Evolutionary conservation across 2,888 invertebrate genomes (phyloP).

Genomic region (Spatulosminthurus flaviceps): DNA sequence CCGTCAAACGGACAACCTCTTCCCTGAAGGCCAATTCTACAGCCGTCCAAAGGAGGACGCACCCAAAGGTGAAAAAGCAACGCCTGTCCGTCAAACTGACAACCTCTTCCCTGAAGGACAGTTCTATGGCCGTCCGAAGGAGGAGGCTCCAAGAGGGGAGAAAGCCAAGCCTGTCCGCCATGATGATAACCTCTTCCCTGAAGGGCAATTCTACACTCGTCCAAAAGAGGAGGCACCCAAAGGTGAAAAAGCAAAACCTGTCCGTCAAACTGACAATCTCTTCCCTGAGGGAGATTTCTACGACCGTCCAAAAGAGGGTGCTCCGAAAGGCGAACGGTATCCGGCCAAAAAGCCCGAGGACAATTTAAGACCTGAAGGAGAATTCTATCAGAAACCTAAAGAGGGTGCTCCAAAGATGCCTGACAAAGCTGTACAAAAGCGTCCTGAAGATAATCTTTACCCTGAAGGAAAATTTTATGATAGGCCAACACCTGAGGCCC

Average conservation of each 20-base stretch:
- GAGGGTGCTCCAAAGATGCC: constrained; percentile 65
- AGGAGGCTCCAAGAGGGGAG: constrained; percentile 64
- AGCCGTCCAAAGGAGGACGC: constrained; percentile 61
- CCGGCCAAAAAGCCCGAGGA: constrained; percentile 70
- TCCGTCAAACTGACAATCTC: constrained; percentile 68
- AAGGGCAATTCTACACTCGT: constrained; percentile 70
- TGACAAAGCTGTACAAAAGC: constrained; percentile 66
- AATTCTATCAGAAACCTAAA: constrained; percentile 67
- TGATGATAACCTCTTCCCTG: constrained; percentile 64
- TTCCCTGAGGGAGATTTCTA: constrained; percentile 71
- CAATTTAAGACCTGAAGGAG: constrained; percentile 68
- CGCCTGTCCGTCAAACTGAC: constrained; percentile 67
- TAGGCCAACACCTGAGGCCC: constrained; percentile 65
- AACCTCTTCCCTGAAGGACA: constrained; percentile 69
- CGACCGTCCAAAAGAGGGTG: constrained; percentile 61
- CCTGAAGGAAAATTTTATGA: constrained; percentile 67
- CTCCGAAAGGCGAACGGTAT: constrained; percentile 46
- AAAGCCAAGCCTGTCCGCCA: constrained; percentile 64
- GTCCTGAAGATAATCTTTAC: constrained; percentile 65
- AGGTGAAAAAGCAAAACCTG: constrained; percentile 66
- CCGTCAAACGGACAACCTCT: constrained; percentile 68
- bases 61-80: constrained; percentile 64
- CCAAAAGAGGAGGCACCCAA: constrained; percentile 58
- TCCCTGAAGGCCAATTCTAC: constrained; percentile 70
- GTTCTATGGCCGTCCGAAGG: constrained; percentile 69